Conservation (phyloP, 2,797 vertebrate genomes). For the Clarias pachynema region DNA sequence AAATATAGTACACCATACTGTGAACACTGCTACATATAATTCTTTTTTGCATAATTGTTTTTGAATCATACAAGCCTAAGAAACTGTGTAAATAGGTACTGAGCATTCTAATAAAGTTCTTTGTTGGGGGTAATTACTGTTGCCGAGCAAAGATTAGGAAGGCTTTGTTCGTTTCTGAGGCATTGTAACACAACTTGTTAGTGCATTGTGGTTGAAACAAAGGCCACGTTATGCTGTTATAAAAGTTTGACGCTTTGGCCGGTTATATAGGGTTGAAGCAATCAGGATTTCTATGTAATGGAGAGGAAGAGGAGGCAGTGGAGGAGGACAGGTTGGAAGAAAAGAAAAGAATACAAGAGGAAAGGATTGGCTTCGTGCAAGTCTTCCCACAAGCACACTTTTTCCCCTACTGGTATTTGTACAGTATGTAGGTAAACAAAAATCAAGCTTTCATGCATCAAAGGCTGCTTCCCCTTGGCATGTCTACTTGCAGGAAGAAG, state of each 20-base stretch:
- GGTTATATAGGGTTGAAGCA: conserved; percentile 4
- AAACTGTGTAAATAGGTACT: background rate
- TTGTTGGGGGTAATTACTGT: conserved; percentile 5
- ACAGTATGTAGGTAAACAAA: conserved; percentile 33
- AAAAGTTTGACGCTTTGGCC: background rate
- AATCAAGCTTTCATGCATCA: conserved; percentile 38
- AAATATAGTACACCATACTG: background rate
- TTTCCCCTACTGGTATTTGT: conserved; percentile 35
- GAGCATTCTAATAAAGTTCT: background rate
- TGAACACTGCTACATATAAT: background rate
- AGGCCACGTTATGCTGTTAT: background rate
- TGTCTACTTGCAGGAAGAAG: conserved; percentile 4
- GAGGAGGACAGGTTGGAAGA: conserved; percentile 3
- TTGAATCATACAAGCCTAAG: background rate
- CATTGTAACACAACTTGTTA: conserved; percentile 22
- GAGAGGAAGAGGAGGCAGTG: conserved; percentile 24
- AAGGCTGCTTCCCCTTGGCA: conserved; percentile 24
- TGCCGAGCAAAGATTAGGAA: background rate
- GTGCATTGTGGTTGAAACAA: conserved; percentile 13
- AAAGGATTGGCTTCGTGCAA: conserved; percentile 1
- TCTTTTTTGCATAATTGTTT: background rate
- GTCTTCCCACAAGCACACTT: conserved; percentile 39
- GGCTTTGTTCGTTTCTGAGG: conserved; percentile 2
- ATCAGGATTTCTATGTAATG: conserved; percentile 16
- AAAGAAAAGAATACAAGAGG: conserved; percentile 3